Evolutionary conservation across 1,140 invertebrate species (phyloP).

Genomic region (Polypedilum vanderplanki): DNA sequence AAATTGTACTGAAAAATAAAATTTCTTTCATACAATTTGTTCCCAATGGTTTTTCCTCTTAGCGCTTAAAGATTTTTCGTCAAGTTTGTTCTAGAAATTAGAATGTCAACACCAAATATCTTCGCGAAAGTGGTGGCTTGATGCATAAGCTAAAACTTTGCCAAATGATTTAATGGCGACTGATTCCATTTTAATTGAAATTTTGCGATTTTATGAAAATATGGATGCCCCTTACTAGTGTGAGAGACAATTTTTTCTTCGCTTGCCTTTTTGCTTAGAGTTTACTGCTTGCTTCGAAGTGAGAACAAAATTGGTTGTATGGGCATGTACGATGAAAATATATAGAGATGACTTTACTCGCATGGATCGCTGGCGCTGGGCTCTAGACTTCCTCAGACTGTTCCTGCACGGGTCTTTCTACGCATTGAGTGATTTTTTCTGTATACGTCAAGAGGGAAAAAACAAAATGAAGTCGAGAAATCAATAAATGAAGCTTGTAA

Average conservation of each 20-base stretch:
- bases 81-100: constrained; percentile 13
- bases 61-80: constrained; percentile 17
- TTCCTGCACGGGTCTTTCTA: background rate
- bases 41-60: constrained; percentile 1
- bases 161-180: constrained; percentile 8
- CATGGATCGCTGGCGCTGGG: background rate
- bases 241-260: constrained; percentile 13
- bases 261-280: background rate
- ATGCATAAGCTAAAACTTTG: background rate
- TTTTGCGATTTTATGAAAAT: constrained; percentile 15
- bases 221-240: background rate
- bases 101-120: constrained; percentile 17
- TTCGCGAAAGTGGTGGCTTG: background rate
- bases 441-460: constrained; percentile 17
- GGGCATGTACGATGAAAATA: background rate
- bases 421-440: constrained; percentile 7
- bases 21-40: constrained; percentile 10
- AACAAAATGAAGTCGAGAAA: constrained; percentile 18
- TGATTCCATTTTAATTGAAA: constrained; percentile 14
- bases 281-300: background rate
- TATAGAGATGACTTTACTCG: background rate
- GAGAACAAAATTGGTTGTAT: constrained; percentile 2
- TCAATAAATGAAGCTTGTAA: constrained; percentile 19
- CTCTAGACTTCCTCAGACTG: background rate
- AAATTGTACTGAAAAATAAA: constrained; percentile 19